Percentiles rank a stretch among this genome's conserved stretches.
Conservation (phyloP, 92 coral and sea anemone species). For the Porites rus region DNA sequence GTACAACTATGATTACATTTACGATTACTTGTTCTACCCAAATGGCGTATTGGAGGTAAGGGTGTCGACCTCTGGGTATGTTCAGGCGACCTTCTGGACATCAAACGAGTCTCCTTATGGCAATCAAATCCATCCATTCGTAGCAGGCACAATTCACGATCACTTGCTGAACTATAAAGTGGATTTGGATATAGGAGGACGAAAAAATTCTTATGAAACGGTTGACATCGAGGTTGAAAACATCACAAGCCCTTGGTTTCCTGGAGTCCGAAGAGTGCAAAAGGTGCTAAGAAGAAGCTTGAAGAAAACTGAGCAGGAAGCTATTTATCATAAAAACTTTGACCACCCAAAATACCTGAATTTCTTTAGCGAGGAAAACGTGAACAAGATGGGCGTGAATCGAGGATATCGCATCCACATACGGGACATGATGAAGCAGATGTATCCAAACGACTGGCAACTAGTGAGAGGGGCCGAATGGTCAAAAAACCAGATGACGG, state of each 20-base stretch:
- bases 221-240: slow-evolving; percentile 64
- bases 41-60: slow-evolving; percentile 85
- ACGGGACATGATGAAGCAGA: slow-evolving; percentile 70
- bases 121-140: slow-evolving; percentile 50
- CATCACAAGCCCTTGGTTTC: slow-evolving; percentile 71
- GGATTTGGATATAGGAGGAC: slow-evolving; percentile 77
- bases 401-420: slow-evolving; percentile 85
- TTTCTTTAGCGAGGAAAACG: slow-evolving; percentile 58
- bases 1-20: slow-evolving; percentile 85
- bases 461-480: slow-evolving; percentile 63
- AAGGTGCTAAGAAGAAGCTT: slow-evolving; percentile 64
- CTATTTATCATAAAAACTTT: slow-evolving; percentile 68
- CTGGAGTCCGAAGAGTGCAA: slow-evolving; percentile 46
- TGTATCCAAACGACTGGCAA: slow-evolving; percentile 70
- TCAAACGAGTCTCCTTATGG: slow-evolving; percentile 62
- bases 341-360: slow-evolving; percentile 79
- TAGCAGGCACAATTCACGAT: slow-evolving; percentile 81
- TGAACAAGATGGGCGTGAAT: slow-evolving; percentile 58
- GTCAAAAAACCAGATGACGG: slow-evolving; percentile 72
- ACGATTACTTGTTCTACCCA: slow-evolving; percentile 77
- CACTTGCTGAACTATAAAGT: slow-evolving; percentile 84
- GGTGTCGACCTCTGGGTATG: slow-evolving; percentile 74
- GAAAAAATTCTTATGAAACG: slow-evolving; percentile 69
- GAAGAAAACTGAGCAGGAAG: slow-evolving; percentile 80
- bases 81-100: slow-evolving; percentile 73